Percentiles rank a stretch among this genome's conserved stretches.
These are phyloP conservation scores for Gambelia wislizenii DNA, from an alignment of 2,797 vertebrate genomes.

Conservation along the genomic window DNA sequence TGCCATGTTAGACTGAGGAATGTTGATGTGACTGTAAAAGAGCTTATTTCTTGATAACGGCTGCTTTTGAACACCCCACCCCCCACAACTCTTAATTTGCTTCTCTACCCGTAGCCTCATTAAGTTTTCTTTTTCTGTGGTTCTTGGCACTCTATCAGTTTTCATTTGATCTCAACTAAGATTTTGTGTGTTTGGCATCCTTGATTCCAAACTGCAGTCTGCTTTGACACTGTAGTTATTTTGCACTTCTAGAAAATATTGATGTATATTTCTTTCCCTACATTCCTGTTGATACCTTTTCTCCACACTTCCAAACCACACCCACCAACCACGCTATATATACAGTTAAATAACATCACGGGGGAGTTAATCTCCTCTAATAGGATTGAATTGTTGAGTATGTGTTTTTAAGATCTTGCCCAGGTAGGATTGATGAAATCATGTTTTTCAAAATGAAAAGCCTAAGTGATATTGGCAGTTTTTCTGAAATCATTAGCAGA, in stretches of 20 bases:
- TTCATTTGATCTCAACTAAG: neutral
- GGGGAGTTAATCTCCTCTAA: neutral
- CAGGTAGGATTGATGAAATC: neutral
- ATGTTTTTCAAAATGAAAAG: constrained; percentile 14
- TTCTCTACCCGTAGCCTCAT: neutral
- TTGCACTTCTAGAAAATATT: neutral
- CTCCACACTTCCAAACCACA: neutral
- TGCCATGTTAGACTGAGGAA: neutral
- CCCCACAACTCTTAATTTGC: neutral
- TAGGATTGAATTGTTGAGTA: neutral
- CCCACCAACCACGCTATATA: too few relatives aligned
- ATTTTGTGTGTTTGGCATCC: neutral
- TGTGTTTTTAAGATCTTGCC: constrained; percentile 7
- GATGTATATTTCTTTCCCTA: neutral
- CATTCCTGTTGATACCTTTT: neutral
- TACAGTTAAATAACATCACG: neutral
- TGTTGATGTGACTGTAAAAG: neutral
- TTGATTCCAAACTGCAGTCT: neutral
- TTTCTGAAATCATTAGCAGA: neutral
- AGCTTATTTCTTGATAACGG: neutral
- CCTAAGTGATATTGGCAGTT: neutral
- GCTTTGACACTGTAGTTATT: neutral
- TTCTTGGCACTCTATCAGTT: neutral
- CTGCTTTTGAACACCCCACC: neutral
- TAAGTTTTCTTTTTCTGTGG: neutral